Base-by-base conservation (phyloP, 2,113 vertebrate species). In the Xyrauchen texanus region DNA sequence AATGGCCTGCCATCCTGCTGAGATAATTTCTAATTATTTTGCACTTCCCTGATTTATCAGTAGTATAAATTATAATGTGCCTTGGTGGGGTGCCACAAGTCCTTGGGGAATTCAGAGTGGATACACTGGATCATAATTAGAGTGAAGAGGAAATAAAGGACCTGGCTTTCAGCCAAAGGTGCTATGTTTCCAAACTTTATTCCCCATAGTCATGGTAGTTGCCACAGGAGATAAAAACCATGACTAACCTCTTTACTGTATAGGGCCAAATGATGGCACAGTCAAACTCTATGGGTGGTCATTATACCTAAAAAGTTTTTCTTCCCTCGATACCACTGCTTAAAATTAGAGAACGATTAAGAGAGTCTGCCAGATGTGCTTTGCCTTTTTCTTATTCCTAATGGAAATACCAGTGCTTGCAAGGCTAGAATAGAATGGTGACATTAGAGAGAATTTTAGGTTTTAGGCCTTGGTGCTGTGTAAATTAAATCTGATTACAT, bases 81-180 rank as follows among this genome's bases (percentile, higher is more conserved):
- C 71, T 75, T 86, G 79, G 76, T n/a, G 55, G 67, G 72, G 81
- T 78, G 79, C 62, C 49, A 79, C 49, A 44, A 70, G 53, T 63
- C 79, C 60, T 76, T 70, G 55, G 68, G 70, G 60, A 74, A 78
- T 65, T 58, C 76, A 75, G 21, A 34, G 16, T 44, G 11, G 68
- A 68, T 80, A 64, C 66, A 85, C 81, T 75, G 67, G 78, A 83
- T 85, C 81, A 83, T 63, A 61, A 85, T 81, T 82, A 84, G 69
- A 77, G 53, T 44, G 47, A 57, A 11, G 52, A 67, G 72, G 46
- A 49, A 77, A 71, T 81, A 61, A 51, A 66, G 64, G 21, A 66
- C 64, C 47, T 69, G 72, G 81, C 81, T 8, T n/a, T 2, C 45
- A 46, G 67, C 78, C 83, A 81, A 53, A 72, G 70, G 67, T 83